Conservation (phyloP, 2,113 vertebrate genomes). For the Herpetotheres cachinnans region DNA sequence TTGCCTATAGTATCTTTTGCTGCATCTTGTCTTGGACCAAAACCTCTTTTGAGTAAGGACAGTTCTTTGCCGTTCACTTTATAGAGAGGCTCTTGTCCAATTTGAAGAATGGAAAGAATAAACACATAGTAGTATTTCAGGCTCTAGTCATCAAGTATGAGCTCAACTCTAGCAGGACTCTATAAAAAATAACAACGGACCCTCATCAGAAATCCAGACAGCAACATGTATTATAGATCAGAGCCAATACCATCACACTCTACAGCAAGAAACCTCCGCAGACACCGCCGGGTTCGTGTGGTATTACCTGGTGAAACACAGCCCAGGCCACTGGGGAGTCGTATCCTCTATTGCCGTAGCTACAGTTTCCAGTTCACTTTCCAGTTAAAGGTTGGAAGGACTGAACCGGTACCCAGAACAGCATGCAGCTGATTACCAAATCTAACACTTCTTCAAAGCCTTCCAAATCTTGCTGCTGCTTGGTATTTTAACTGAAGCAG, state of each 20-base stretch:
- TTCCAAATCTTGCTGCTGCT: rapidly evolving
- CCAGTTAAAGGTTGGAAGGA: background rate
- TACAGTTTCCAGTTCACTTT: background rate
- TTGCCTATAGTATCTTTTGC: rapidly evolving
- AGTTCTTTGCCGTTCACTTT: background rate
- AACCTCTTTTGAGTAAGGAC: background rate
- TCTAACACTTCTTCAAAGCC: rapidly evolving
- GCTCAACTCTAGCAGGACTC: background rate
- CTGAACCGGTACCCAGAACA: background rate
- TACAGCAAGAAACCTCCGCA: too few relatives aligned
- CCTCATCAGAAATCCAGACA: background rate
- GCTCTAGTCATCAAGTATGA: rapidly evolving
- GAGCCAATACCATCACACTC: rapidly evolving
- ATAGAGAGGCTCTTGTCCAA: background rate
- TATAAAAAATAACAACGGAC: rapidly evolving
- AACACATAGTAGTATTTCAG: rapidly evolving
- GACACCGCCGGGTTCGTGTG: rapidly evolving
- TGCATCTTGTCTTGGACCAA: background rate
- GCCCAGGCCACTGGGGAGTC: rapidly evolving
- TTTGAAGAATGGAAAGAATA: background rate
- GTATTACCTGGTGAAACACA: rapidly evolving
- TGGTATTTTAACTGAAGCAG: background rate
- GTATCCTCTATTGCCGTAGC: rapidly evolving
- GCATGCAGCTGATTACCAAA: rapidly evolving
- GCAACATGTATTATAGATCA: rapidly evolving